phyloP scores from a whole-genome alignment of 2,888 invertebrate species.

The Liposcelis brunnea region DNA sequence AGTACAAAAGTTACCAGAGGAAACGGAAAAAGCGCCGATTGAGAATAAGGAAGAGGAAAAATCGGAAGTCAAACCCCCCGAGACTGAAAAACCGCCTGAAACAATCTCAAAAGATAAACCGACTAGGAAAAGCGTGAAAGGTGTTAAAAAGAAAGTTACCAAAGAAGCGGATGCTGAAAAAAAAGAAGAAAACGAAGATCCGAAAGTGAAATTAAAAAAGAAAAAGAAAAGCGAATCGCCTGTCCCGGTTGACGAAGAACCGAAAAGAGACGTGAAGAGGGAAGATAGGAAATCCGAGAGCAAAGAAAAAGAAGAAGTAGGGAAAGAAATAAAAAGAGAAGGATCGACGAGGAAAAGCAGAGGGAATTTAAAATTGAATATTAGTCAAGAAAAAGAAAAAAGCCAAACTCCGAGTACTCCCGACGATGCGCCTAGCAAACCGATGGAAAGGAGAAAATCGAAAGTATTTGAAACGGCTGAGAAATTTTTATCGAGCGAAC shows the following conservation, averaged over 20 bases:
- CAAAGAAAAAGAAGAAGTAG: constrained; percentile 15
- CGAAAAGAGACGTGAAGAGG: constrained; percentile 6
- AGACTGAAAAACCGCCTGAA: constrained; percentile 15
- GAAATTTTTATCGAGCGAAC: constrained; percentile 33
- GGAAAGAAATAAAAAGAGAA: constrained; percentile 15
- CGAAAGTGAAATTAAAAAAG: constrained; percentile 13
- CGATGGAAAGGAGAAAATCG: constrained; percentile 42
- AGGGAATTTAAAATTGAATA: constrained; percentile 8
- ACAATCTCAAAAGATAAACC: constrained; percentile 12
- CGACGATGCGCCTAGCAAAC: constrained; percentile 21
- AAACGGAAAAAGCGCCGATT: constrained; percentile 6
- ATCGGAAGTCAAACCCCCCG: constrained; percentile 14
- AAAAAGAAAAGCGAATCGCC: constrained; percentile 11
- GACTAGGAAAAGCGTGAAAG: constrained; percentile 10
- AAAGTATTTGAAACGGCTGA: constrained; percentile 52
- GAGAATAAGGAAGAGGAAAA: constrained; percentile 10
- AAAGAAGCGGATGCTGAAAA: constrained; percentile 14
- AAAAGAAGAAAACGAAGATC: constrained; percentile 12
- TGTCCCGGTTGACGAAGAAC: neutral
- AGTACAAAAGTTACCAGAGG: constrained; percentile 16
- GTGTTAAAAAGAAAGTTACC: constrained; percentile 10
- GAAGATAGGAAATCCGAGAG: constrained; percentile 14
- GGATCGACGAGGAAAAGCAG: constrained; percentile 1
- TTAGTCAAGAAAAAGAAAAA: constrained; percentile 12
- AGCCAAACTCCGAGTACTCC: constrained; percentile 10